Percentiles rank a stretch among this genome's conserved stretches.
Conservation (phyloP, 2,888 invertebrate genomes). For the Nomada goodeniana region DNA sequence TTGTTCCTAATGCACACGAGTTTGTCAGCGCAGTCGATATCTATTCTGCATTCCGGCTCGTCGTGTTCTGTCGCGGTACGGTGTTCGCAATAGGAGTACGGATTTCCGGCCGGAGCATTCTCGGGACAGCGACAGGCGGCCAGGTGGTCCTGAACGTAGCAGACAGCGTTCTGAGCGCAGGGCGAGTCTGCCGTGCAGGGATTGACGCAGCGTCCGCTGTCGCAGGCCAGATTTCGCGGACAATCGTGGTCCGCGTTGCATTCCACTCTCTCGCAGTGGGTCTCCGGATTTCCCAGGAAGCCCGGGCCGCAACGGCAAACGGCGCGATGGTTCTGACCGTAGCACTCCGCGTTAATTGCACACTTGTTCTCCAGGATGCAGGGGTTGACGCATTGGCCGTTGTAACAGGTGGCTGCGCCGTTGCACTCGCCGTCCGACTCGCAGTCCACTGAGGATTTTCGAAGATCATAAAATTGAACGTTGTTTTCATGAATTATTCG, state of each 20-base stretch:
- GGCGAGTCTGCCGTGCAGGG: conserved; percentile 90
- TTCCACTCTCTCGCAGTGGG: conserved; percentile 91
- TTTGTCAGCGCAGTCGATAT: conserved; percentile 92
- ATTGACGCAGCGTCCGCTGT: conserved; percentile 90
- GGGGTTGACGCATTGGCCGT: conserved; percentile 92
- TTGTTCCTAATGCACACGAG: conserved; percentile 92
- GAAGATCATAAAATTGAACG: not conserved
- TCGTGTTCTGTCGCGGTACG: conserved; percentile 83
- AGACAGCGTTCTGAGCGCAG: conserved; percentile 93
- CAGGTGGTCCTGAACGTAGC: conserved; percentile 92
- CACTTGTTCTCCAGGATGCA: conserved; percentile 93
- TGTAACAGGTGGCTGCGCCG: conserved; percentile 92
- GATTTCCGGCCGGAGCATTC: conserved; percentile 91
- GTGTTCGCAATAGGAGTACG: conserved; percentile 90
- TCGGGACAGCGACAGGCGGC: conserved; percentile 94
- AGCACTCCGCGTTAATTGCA: conserved; percentile 93
- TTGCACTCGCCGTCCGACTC: conserved; percentile 92
- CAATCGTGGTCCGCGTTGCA: conserved; percentile 93
- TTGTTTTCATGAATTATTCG: too few relatives aligned
- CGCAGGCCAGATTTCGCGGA: conserved; percentile 90
- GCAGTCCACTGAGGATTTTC: conserved; percentile 89
- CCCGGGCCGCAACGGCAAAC: conserved; percentile 92
- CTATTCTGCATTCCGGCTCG: conserved; percentile 90
- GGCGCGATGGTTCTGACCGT: conserved; percentile 91
- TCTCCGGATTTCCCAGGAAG: conserved; percentile 92